Percentiles rank a stretch among this genome's conserved stretches.
These are phyloP conservation scores for Bradypodion pumilum DNA, from an alignment of 2,797 vertebrate species.

Conservation along the genomic window DNA sequence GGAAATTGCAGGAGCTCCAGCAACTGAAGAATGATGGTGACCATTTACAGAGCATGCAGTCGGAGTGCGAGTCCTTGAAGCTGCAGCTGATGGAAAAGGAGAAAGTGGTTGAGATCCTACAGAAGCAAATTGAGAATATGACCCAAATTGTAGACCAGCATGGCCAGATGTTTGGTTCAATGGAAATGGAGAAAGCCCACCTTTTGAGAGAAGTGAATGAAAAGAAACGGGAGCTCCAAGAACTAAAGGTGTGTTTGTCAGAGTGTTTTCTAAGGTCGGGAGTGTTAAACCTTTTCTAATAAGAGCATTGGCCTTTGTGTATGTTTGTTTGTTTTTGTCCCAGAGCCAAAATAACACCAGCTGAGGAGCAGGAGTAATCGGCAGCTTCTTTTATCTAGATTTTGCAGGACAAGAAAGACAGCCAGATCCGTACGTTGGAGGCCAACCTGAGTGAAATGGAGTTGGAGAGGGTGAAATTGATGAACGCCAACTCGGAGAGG, in stretches of 20 bases:
- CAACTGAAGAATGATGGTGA: slow-evolving; percentile 53
- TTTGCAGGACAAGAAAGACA: slow-evolving; percentile 76
- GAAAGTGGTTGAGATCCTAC: slow-evolving; percentile 69
- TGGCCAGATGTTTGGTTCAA: slow-evolving; percentile 61
- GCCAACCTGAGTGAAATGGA: slow-evolving; percentile 69
- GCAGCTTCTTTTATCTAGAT: slow-evolving; percentile 64
- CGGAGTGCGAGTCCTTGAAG: slow-evolving; percentile 69
- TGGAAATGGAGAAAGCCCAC: slow-evolving; percentile 76
- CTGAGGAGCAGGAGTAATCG: neutral
- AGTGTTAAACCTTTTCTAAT: neutral
- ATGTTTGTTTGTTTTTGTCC: neutral
- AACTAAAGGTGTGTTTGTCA: slow-evolving; percentile 74
- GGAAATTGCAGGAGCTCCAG: slow-evolving; percentile 74
- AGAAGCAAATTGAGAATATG: slow-evolving; percentile 74
- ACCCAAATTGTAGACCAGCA: slow-evolving; percentile 71
- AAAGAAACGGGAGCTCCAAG: slow-evolving; percentile 74
- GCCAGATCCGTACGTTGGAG: slow-evolving; percentile 70
- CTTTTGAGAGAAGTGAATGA: slow-evolving; percentile 77
- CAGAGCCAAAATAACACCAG: neutral
- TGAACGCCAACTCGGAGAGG: slow-evolving; percentile 65
- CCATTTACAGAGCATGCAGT: slow-evolving; percentile 60
- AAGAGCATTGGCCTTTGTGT: too few species aligned
- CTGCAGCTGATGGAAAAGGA: slow-evolving; percentile 76
- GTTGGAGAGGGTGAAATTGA: slow-evolving; percentile 69
- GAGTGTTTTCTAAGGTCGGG: neutral